Conservation (phyloP, 2,113 vertebrate genomes). For the Atlantisia rogersi region DNA sequence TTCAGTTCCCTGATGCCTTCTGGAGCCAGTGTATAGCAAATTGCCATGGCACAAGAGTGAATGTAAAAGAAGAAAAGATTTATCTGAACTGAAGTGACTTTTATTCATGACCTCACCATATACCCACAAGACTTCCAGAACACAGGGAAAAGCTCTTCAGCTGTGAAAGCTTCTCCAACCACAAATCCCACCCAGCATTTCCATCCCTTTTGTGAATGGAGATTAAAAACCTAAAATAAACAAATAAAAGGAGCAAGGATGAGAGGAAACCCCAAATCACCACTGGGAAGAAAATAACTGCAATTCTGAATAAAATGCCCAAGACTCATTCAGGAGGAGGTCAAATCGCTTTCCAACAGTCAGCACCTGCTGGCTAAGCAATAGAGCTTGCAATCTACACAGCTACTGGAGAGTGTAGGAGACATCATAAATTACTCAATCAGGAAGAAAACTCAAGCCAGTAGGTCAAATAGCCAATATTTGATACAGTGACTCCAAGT, state of each 20-base stretch:
- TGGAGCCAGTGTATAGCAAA: neutral
- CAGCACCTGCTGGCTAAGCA: neutral
- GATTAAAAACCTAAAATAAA: neutral
- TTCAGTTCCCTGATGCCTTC: neutral
- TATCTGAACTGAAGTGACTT: neutral
- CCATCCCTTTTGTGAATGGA: neutral
- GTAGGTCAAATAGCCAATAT: neutral
- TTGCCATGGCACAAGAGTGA: neutral
- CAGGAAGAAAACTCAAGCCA: neutral
- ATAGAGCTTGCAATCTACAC: neutral
- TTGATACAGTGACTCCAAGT: neutral
- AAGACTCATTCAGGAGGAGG: neutral
- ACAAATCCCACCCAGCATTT: neutral
- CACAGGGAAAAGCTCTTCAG: neutral
- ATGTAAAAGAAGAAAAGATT: neutral
- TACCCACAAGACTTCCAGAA: neutral
- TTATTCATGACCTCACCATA: neutral
- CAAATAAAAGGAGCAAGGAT: neutral
- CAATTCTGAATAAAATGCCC: neutral
- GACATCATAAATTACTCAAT: neutral
- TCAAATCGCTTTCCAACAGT: too few species aligned
- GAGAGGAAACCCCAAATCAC: neutral
- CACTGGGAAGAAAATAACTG: neutral
- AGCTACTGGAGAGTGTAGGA: neutral
- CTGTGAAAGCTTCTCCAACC: neutral